Percentiles rank a stretch among this genome's conserved stretches.
phyloP scores from a whole-genome alignment of 2,113 vertebrate genomes.

The Psilopogon haemacephalus region DNA sequence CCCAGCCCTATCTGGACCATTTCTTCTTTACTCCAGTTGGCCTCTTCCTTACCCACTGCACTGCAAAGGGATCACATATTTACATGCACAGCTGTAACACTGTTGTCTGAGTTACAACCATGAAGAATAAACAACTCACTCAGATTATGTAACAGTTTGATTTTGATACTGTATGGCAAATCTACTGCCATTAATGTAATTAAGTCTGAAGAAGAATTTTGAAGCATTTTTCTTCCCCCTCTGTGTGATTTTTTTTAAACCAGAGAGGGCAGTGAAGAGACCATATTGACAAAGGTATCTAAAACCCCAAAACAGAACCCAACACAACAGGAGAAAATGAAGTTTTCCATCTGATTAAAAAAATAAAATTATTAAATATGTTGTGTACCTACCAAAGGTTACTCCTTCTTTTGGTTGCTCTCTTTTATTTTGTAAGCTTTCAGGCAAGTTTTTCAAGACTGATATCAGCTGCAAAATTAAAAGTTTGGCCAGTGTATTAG shows the following conservation, averaged over 20 bases:
- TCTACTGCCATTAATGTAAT: accelerated
- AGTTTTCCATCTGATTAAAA: not conserved
- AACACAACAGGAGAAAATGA: not conserved
- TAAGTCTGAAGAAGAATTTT: not conserved
- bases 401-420: conserved; percentile 83
- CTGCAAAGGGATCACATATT: not conserved
- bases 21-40: not conserved
- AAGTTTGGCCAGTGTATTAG: not conserved
- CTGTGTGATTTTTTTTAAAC: not conserved
- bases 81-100: not conserved
- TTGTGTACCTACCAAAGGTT: conserved; percentile 82
- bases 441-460: conserved; percentile 84
- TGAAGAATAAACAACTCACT: not conserved
- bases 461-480: conserved; percentile 83
- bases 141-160: not conserved
- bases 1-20: not conserved
- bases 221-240: not conserved
- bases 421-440: conserved; percentile 77
- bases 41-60: not conserved
- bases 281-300: not conserved
- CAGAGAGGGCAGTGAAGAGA: not conserved
- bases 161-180: not conserved
- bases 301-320: not conserved
- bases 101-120: not conserved
- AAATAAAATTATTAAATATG: not conserved